Base-by-base conservation (phyloP, 2,797 vertebrate species). In the Myotis daubentonii region DNA sequence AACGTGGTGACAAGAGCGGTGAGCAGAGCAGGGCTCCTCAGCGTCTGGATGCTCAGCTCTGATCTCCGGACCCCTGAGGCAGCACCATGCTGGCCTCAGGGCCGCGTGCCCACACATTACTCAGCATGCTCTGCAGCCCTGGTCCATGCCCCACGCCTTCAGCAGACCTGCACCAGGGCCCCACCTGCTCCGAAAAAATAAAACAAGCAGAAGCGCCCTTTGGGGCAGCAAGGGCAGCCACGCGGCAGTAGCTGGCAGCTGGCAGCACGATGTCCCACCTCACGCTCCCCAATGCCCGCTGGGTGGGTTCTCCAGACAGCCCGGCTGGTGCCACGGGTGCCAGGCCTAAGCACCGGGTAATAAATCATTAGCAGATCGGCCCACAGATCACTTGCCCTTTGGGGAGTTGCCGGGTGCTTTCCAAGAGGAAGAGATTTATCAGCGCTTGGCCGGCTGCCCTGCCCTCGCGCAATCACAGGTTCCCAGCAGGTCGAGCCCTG, bases 401-500 rank as follows among this genome's bases (percentile, higher is more conserved):
- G 9, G 87, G 60, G 28, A 92, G 6, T 75, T 5, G 22, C 80
- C 68, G 92, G 91, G 38, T 72, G 8, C 84, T 36, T 97, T 53
- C 91, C 83, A 89, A 79, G 87, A 92, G 49, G 65, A 93, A 93
- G 87, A 97, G 82, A 85, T 23, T 79, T 57, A 93, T 68, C 89
- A 87, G 93, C 12, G 23, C 72, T 79, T 96, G 86, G 94, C 97
- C 84, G 81, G 71, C 81, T 95, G 94, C 92, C 81, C 72, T 83
- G 92, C 89, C 28, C 82, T 71, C 66, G 9, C 0, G 0, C 83
- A 80, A 60, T 85, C 38, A 51, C 75, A 3, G 57, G 87, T 84
- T 96, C 86, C 88, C 81, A 81, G 85, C 44, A 53, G 1, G 76
- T 94, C 60, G 94, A 36, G 65, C 81, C 33, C 5, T 12, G 11